Base-by-base conservation (phyloP, 2,888 invertebrate genomes). In the Zonitis immaculata region DNA sequence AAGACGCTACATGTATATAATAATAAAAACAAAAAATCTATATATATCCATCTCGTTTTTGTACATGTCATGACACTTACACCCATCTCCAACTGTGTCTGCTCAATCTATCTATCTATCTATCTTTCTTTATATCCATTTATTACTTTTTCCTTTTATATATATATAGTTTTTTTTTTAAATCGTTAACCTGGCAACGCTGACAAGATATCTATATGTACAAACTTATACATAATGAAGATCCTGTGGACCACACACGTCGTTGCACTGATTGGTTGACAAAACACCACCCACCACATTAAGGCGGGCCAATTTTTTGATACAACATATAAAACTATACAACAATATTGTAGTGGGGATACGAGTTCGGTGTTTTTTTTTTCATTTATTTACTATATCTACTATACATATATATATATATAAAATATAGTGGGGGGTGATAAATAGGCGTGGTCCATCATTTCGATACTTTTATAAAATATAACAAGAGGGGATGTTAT, bases 161-260 rank as follows among this genome's bases (percentile, higher is more conserved):
- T n/a, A n/a, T n/a, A 25, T 25, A 25, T 25, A 25, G 25, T 32
- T 32, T 14, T 14, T 14, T 14, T 71, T 70, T 70, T 67, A 66
- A 73, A 74, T 73, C 69, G 70, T 71, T 73, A 74, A 75, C 74
- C 73, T 74, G 73, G 72, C 74, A 73, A 72, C 69, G 64, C 35
- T 35, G 67, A 66, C 32, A 32, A 32, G 32, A 32, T 32, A 32
- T 32, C 32, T 32, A 32, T 32, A 32, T 32, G 32, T 32, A 69
- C 70, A 71, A 69, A 67, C 7, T 27, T 35, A 69, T 71, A 71
- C 69, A 67, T 75, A 76, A 76, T 76, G 74, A 75, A 76, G 76
- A 75, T 72, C 69, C 62, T 69, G 68, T 68, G 70, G 76, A 76
- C 76, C 76, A 76, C 76, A 76, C 76, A 76, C 75, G 74, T 74